A percentile compares a stretch with the other conserved stretches of the same genome.
Conservation (phyloP, 2,797 vertebrate genomes). For the Aphelocoma californica region DNA sequence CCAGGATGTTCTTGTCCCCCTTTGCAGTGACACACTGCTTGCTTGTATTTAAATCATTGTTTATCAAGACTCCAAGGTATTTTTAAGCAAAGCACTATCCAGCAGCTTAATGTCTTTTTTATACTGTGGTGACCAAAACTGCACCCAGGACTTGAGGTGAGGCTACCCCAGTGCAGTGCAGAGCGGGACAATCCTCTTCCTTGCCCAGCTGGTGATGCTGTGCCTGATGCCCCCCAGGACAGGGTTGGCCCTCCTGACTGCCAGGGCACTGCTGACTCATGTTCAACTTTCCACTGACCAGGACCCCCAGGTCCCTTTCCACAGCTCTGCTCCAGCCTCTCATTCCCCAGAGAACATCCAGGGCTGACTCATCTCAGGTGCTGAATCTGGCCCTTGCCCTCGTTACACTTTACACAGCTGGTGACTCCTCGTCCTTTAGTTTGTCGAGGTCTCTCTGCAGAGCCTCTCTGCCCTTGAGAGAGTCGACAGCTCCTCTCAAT, state of each 20-base stretch:
- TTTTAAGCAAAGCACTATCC: neutral
- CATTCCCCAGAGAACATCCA: neutral
- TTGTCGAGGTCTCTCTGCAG: neutral
- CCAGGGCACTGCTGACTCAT: neutral
- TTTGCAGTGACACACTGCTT: neutral
- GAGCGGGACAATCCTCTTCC: neutral
- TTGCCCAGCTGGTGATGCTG: fast-evolving
- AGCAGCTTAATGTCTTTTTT: neutral
- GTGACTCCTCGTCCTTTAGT: neutral
- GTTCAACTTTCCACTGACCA: fast-evolving
- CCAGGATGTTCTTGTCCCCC: neutral
- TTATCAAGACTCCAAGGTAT: neutral
- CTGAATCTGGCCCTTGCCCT: neutral
- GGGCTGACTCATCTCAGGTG: neutral
- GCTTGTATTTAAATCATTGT: neutral
- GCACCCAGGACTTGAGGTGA: fast-evolving
- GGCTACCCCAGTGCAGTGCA: neutral
- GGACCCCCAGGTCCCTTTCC: neutral
- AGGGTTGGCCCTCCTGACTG: neutral
- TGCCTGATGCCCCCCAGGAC: neutral
- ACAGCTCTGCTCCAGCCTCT: neutral
- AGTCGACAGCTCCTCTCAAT: neutral
- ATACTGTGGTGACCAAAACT: neutral
- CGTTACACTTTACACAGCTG: neutral
- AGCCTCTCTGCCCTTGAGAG: neutral